These are phyloP conservation scores for Lamellibrachia satsuma DNA, from an alignment of 2,888 invertebrate genomes.

Conservation along the genomic window DNA sequence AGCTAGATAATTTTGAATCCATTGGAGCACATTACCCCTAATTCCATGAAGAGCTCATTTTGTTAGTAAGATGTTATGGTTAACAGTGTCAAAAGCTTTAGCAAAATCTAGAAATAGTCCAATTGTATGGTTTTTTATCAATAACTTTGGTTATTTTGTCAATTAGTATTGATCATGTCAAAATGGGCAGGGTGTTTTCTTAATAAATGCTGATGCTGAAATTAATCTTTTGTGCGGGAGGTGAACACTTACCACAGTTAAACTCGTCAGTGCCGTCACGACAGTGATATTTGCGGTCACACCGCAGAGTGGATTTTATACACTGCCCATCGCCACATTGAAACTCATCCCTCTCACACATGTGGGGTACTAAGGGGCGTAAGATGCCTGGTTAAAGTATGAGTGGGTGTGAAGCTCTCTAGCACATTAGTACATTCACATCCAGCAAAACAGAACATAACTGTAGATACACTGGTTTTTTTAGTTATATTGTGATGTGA, in stretches of 20 bases:
- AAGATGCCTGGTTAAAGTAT: background rate
- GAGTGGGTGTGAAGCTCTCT: background rate
- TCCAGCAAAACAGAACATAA: background rate
- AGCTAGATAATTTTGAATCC: too few species aligned
- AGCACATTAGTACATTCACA: background rate
- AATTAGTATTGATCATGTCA: background rate
- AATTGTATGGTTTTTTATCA: too few species aligned
- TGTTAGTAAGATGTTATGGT: too few species aligned
- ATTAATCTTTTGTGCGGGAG: background rate
- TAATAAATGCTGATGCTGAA: background rate
- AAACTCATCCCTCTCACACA: background rate
- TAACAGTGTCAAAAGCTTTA: too few species aligned
- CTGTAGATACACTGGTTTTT: background rate
- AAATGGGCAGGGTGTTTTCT: background rate
- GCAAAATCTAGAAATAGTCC: too few species aligned
- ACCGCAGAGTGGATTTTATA: background rate
- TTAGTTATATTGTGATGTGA: background rate
- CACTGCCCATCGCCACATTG: background rate
- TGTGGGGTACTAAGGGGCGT: background rate
- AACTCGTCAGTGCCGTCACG: background rate
- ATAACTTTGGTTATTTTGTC: too few species aligned
- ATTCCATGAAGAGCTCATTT: too few species aligned
- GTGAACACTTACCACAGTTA: slow-evolving; percentile 10
- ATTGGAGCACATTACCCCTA: too few species aligned
- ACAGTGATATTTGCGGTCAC: background rate